These are phyloP conservation scores for Cydia amplana DNA, from an alignment of 1,140 invertebrate species.

Conservation along the genomic window DNA sequence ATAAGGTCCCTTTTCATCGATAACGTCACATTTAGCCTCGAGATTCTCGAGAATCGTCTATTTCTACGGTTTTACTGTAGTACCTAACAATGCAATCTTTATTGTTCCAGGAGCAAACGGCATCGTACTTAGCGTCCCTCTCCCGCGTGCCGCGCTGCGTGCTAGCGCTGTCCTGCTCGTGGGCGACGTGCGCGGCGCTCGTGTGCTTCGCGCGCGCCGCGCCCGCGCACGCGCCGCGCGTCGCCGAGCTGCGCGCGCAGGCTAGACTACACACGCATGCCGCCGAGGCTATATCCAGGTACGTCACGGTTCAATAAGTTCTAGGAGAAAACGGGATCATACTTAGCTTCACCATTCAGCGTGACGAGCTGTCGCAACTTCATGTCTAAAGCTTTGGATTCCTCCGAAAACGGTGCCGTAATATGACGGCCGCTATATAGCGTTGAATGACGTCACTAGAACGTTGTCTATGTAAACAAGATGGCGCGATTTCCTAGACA, in stretches of 20 bases:
- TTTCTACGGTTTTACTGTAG: too few species aligned
- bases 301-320: neutral
- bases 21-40: too few species aligned
- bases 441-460: too few species aligned
- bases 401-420: too few species aligned
- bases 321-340: too few species aligned
- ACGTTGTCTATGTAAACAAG: too few species aligned
- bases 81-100: neutral
- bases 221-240: slow-evolving; percentile 78
- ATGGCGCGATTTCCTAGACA: too few species aligned
- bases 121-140: slow-evolving; percentile 90
- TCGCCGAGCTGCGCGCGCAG: slow-evolving; percentile 83
- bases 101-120: slow-evolving; percentile 90
- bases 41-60: too few species aligned
- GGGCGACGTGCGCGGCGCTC: slow-evolving; percentile 84
- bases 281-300: slow-evolving; percentile 90
- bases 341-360: neutral
- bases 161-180: slow-evolving; percentile 80
- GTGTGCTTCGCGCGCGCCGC: slow-evolving; percentile 87
- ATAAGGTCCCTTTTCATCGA: too few species aligned
- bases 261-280: slow-evolving; percentile 90
- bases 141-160: slow-evolving; percentile 84
- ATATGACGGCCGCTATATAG: too few species aligned
- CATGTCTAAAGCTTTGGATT: too few species aligned
- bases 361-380: too few species aligned